Evolutionary conservation across 2,113 vertebrate species (phyloP).

Genomic region (Barbus barbus): DNA sequence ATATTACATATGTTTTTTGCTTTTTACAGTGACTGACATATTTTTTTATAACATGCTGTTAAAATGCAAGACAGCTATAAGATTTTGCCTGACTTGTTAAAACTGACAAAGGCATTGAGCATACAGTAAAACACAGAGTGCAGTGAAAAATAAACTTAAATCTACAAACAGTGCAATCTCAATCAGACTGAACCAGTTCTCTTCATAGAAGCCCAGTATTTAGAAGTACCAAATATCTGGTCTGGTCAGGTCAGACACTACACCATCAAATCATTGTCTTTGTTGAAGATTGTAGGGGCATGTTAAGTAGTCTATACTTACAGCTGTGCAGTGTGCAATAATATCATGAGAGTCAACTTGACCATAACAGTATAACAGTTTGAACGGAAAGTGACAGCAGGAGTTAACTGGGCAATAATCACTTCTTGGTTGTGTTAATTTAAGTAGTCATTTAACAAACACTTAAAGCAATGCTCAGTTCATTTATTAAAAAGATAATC

Average conservation of each 20-base stretch:
- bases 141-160: not conserved
- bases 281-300: not conserved
- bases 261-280: not conserved
- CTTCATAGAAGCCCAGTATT: not conserved
- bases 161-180: not conserved
- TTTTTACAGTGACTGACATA: not conserved
- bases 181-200: not conserved
- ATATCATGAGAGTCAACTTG: not conserved
- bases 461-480: not conserved
- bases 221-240: not conserved
- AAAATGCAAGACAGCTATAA: not conserved
- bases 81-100: not conserved
- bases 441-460: not conserved
- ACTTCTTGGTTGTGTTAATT: not conserved
- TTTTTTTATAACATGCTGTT: not conserved
- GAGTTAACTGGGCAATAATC: not conserved
- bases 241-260: not conserved
- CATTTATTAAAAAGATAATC: constrained; percentile 9
- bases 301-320: not conserved
- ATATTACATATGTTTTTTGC: not conserved
- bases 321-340: not conserved
- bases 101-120: not conserved
- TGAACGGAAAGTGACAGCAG: not conserved
- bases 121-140: not conserved
- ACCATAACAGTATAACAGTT: not conserved